phyloP scores from a whole-genome alignment of 2,797 vertebrate genomes.

The Tapera naevia region DNA sequence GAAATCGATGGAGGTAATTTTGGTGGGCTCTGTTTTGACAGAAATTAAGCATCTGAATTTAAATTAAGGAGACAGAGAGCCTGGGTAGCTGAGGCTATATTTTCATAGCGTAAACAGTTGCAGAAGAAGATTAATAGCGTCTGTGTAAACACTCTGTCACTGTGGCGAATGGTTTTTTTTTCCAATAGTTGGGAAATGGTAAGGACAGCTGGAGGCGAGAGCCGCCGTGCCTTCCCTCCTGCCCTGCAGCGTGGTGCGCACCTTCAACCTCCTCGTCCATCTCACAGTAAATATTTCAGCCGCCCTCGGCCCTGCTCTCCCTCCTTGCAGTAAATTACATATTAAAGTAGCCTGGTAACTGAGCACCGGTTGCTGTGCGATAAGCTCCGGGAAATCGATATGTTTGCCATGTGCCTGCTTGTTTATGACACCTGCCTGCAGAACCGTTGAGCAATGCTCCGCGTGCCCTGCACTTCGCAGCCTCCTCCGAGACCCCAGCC shows the following conservation, averaged over 20 bases:
- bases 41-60: conserved; percentile 49
- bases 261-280: neutral
- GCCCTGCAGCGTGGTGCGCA: neutral
- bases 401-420: conserved; percentile 82
- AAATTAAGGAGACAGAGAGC: neutral
- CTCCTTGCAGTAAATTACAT: conserved; percentile 77
- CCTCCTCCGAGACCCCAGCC: too few species aligned
- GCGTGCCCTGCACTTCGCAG: too few species aligned
- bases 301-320: conserved; percentile 39
- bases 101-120: conserved; percentile 23
- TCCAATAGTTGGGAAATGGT: neutral
- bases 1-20: conserved; percentile 30
- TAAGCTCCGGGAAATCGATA: conserved; percentile 80
- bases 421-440: conserved; percentile 81
- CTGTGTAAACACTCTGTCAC: neutral
- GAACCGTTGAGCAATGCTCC: conserved; percentile 1
- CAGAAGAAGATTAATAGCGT: conserved; percentile 23
- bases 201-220: neutral
- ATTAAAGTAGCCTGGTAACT: conserved; percentile 83
- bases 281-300: conserved; percentile 67
- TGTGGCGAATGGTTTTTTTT: neutral
- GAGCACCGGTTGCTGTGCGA: conserved; percentile 79
- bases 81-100: neutral
- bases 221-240: neutral
- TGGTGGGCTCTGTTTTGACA: conserved; percentile 27